These are phyloP conservation scores for Eciton burchellii DNA, from an alignment of 1,140 invertebrate genomes.

Conservation along the genomic window DNA sequence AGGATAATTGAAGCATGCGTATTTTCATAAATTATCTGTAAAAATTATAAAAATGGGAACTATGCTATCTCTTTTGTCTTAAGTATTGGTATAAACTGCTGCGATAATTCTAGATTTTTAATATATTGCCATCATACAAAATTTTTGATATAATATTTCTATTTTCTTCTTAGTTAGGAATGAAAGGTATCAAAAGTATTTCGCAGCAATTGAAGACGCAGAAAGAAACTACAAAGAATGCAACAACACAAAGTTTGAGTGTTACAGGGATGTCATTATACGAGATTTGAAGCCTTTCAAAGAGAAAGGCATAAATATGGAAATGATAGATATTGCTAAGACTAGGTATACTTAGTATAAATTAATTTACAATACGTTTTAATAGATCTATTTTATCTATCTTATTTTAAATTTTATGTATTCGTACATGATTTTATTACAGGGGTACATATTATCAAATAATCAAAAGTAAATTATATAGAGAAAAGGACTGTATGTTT, in stretches of 20 bases:
- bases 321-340: conserved; percentile 87
- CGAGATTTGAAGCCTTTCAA: conserved; percentile 90
- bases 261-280: conserved; percentile 88
- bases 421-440: conserved; percentile 68
- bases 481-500: conserved; percentile 95
- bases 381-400: neutral
- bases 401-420: neutral
- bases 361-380: neutral
- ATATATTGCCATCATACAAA: neutral
- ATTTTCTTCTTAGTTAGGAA: conserved; percentile 64
- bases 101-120: no score
- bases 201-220: conserved; percentile 74
- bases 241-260: conserved; percentile 86
- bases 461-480: conserved; percentile 92
- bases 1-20: no score
- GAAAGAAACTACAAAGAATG: conserved; percentile 75
- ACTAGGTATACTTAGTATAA: conserved; percentile 83
- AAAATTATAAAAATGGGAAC: no score
- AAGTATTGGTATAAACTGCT: no score
- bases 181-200: conserved; percentile 74
- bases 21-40: no score
- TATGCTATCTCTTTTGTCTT: no score
- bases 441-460: conserved; percentile 95
- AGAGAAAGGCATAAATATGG: conserved; percentile 88
- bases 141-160: neutral